Conservation (phyloP, 1,140 invertebrate species). For the Microplitis mediator region DNA sequence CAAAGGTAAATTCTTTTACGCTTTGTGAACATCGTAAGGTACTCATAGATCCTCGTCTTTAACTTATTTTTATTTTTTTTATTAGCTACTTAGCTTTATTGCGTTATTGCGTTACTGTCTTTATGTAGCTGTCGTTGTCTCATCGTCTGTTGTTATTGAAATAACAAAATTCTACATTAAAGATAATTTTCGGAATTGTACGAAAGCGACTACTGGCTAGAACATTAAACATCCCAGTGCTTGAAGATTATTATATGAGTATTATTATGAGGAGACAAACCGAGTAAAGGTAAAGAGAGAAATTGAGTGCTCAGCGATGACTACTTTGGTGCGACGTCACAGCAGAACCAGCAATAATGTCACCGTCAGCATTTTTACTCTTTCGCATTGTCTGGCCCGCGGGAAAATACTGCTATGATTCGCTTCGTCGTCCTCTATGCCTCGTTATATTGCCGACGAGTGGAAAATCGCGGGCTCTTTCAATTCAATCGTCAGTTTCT, state of each 20-base stretch:
- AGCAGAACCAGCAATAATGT: neutral
- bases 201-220: too few relatives aligned
- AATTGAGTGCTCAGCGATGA: too few relatives aligned
- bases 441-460: conserved; percentile 17
- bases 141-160: too few relatives aligned
- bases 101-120: neutral
- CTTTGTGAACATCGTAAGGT: neutral
- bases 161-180: too few relatives aligned
- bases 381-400: neutral
- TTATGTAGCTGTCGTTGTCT: neutral
- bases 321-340: too few relatives aligned
- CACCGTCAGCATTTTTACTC: conserved; percentile 12
- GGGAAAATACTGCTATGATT: neutral
- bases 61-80: neutral
- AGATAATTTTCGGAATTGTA: too few relatives aligned
- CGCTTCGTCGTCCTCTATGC: neutral
- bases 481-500: conserved; percentile 15
- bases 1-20: conserved; percentile 13
- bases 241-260: too few relatives aligned
- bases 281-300: too few relatives aligned
- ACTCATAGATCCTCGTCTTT: neutral
- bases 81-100: neutral
- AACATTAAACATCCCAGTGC: too few relatives aligned
- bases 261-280: too few relatives aligned
- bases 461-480: conserved; percentile 13